Base-by-base conservation (phyloP, 1,140 invertebrate species). In the Pogonognathellus flavescens region DNA sequence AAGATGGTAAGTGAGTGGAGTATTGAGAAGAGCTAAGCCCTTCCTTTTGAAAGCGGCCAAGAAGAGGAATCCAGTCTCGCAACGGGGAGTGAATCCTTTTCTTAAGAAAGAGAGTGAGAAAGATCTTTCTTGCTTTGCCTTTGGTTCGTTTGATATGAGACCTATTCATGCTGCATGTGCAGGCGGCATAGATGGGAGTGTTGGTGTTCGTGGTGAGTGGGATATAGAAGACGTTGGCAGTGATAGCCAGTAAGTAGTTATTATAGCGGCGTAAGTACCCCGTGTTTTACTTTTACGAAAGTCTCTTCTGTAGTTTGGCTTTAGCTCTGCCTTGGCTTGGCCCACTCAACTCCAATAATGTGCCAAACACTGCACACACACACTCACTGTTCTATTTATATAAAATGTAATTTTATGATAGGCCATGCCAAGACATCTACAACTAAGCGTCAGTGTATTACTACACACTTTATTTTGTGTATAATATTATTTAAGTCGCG, bases 1-100 rank as follows among this genome's bases (percentile, higher is more conserved):
- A 41, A 41, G 31, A 41, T 41, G 2, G 31, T 41, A 41, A 41
- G 31, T 41, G 31, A 41, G 31, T 41, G 31, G 31, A 22, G 62
- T 25, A 20, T 66, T 66, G 25, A 66, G 62, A 25, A 66, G 53
- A 66, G 62, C 41, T 76, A 76, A 76, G 70, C 70, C 70, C 14
- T 49, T 76, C 31, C 70, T 76, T 76, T 76, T 76, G 70, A 76
- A 76, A 76, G 70, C 41, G 70, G 41, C 70, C 70, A 50, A 49
- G 70, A 76, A 76, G 31, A 76, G 59, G 82, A 83, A 25, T 83
- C 18, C 22, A 83, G 82, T 59, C 53, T 83, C 82, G 16, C 82
- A 60, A 59, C 82, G 82, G 82, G 82, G 82, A 60, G 82, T 83
- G 82, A 83, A 83, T 83, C 82, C 70, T 76, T 50, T 76, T 62